Base-by-base conservation (phyloP, 2,888 invertebrate genomes). In the Liodrosophila aerea region DNA sequence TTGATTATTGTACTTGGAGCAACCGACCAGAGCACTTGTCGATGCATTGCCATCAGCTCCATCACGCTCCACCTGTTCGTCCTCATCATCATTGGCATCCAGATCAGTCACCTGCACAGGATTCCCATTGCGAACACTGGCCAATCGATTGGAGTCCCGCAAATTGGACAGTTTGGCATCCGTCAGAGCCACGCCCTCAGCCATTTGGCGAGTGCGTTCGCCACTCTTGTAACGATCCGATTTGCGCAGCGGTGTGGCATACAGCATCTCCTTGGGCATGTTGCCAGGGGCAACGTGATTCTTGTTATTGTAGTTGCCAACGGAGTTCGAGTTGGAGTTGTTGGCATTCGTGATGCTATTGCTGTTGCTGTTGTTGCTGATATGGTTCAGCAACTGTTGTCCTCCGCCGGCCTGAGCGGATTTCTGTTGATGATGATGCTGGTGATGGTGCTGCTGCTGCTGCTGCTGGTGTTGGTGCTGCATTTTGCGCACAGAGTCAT, bases 401-500 rank as follows among this genome's bases (percentile, higher is more conserved):
- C 36, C 58, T 37, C 12, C 66, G 7, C 54, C 52, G 18, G 60
- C 57, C 61, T 73, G 85, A 45, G 73, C 49, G 31, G 71, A 66
- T 53, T 88, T 85, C 39, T 86, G 88, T 40, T 87, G 88, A 8
- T 41, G 64, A 1, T 56, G 59, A 0, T 59, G 61, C 4, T 18
- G 47, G 1, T 36, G 36, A 7, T 51, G 47, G 1, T 36, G 36
- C 9, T 51, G 37, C 54, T 70, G 85, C 41, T 46, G 50, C 2
- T 37, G 61, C 0, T 73, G 67, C 0, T 65, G 70, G 1, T 54
- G 65, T 29, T 88, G 88, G 22, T 88, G 88, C 65, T 90, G 90
- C 57, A 90, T 90, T 70, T 90, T 90, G 40, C 90, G 87, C 47
- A 90, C 89, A 16, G 90, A 89, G 64, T 90, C 90, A 74, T 90